These are phyloP conservation scores for Sphaeramia orbicularis DNA, from an alignment of 2,797 vertebrate genomes.

Conservation along the genomic window DNA sequence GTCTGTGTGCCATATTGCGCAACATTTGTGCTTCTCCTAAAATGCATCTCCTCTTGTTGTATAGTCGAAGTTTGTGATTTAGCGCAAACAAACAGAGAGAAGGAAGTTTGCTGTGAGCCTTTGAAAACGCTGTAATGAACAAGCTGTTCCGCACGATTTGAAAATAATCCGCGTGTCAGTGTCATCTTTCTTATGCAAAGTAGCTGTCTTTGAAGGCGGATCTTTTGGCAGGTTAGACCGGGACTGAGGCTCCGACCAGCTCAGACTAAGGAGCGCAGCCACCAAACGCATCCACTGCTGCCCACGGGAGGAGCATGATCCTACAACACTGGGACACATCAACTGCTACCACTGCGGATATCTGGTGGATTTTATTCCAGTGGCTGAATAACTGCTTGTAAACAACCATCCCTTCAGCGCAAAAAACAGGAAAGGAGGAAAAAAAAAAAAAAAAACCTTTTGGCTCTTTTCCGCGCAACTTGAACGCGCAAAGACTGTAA, in stretches of 20 bases:
- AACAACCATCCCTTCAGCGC: slow-evolving; percentile 9
- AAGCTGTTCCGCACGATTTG: slow-evolving; percentile 90
- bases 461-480: slow-evolving; percentile 35
- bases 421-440: slow-evolving; percentile 4
- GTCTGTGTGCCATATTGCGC: slow-evolving; percentile 51
- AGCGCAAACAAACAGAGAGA: slow-evolving; percentile 68
- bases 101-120: slow-evolving; percentile 81
- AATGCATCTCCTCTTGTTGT: slow-evolving; percentile 48
- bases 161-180: slow-evolving; percentile 93
- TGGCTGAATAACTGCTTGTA: slow-evolving; percentile 15
- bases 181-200: slow-evolving; percentile 98
- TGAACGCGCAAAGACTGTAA: slow-evolving; percentile 45
- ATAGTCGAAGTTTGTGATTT: slow-evolving; percentile 62
- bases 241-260: slow-evolving; percentile 80
- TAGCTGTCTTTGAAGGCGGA: slow-evolving; percentile 92
- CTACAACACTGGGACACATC: slow-evolving; percentile 38
- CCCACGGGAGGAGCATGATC: slow-evolving; percentile 42
- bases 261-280: slow-evolving; percentile 71
- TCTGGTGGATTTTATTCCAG: slow-evolving; percentile 11
- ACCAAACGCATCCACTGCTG: slow-evolving; percentile 60
- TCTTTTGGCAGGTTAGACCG: slow-evolving; percentile 87
- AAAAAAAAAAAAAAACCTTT: background rate
- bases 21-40: slow-evolving; percentile 52
- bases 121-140: slow-evolving; percentile 79
- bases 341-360: slow-evolving; percentile 13